Evolutionary conservation across 2,113 vertebrate species (phyloP).

Genomic region (Ovibos moschatus): DNA sequence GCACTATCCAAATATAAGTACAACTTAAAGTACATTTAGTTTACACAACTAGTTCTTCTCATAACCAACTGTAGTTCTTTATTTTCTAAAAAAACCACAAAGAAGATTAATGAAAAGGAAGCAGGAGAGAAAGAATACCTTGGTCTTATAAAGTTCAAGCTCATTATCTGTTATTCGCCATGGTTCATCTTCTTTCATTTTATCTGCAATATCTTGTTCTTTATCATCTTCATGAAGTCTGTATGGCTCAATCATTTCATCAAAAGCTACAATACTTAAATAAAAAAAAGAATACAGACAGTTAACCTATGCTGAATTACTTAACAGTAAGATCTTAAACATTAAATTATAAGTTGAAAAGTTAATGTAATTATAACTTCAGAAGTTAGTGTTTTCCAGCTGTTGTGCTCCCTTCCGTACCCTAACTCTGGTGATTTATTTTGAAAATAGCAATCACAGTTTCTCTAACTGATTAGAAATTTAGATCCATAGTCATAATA

Average conservation of each 20-base stretch:
- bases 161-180: slow-evolving; percentile 99
- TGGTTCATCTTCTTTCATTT: slow-evolving; percentile 96
- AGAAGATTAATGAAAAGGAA: neutral
- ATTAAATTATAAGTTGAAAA: neutral
- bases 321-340: neutral
- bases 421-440: neutral
- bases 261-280: slow-evolving; percentile 89
- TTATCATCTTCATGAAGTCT: slow-evolving; percentile 96
- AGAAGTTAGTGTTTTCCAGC: neutral
- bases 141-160: slow-evolving; percentile 95
- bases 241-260: slow-evolving; percentile 96
- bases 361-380: neutral
- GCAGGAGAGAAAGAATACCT: slow-evolving; percentile 81
- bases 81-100: neutral
- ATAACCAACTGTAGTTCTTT: neutral
- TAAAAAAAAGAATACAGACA: neutral
- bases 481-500: neutral
- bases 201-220: slow-evolving; percentile 95
- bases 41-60: neutral
- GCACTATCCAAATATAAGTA: neutral
- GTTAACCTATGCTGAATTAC: slow-evolving; percentile 22
- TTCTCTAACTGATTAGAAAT: neutral
- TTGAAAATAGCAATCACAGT: neutral
- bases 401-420: neutral
- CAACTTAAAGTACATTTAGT: neutral